phyloP scores from a whole-genome alignment of 2,797 vertebrate species.

The Peromyscus nudipes region DNA sequence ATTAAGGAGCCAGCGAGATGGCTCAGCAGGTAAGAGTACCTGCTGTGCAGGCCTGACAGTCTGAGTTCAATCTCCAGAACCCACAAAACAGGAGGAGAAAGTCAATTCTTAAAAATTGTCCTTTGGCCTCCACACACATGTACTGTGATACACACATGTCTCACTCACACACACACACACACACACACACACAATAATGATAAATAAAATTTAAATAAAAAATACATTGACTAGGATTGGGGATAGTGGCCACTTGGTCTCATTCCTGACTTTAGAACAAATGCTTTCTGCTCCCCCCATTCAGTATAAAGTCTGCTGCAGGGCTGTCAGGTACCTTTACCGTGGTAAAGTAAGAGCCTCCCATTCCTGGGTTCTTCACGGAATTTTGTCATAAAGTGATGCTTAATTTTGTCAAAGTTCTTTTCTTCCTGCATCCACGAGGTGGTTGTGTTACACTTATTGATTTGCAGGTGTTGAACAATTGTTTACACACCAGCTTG shows the following conservation, averaged over 20 bases:
- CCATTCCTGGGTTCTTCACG: neutral
- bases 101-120: neutral
- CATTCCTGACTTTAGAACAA: neutral
- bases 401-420: neutral
- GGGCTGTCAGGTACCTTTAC: neutral
- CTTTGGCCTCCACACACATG: neutral
- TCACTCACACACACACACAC: too few relatives aligned
- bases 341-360: neutral
- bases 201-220: neutral
- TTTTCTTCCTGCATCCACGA: neutral
- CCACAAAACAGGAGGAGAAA: neutral
- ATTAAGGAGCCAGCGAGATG: neutral
- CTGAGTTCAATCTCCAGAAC: neutral
- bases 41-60: neutral
- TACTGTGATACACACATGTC: neutral
- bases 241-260: neutral
- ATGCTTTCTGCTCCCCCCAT: neutral
- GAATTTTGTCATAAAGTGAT: neutral
- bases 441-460: neutral
- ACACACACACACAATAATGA: neutral
- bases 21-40: neutral
- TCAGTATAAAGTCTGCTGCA: neutral
- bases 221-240: neutral
- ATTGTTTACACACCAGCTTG: neutral
- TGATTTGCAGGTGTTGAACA: neutral